Conservation (phyloP, 2,113 vertebrate species). For the Trachemys scripta region DNA sequence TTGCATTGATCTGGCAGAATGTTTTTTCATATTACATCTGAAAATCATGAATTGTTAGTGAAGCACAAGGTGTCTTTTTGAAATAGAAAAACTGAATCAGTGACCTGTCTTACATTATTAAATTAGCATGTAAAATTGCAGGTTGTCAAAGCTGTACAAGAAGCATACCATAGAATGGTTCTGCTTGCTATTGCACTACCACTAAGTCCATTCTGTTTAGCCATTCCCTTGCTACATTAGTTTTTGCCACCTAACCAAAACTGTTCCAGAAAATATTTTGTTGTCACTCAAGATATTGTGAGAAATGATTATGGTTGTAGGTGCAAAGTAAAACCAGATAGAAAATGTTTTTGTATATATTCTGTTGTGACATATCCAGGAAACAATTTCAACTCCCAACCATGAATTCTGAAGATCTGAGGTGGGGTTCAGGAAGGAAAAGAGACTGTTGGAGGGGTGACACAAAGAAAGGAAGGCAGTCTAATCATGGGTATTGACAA, state of each 20-base stretch:
- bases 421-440: background rate
- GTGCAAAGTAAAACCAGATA: constrained; percentile 30
- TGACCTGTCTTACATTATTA: background rate
- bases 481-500: background rate
- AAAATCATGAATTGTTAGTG: background rate
- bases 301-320: constrained; percentile 23
- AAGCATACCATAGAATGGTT: constrained; percentile 8
- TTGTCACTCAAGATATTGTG: constrained; percentile 21
- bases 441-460: background rate
- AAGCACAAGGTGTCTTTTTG: background rate
- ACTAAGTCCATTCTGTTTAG: background rate
- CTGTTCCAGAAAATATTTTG: constrained; percentile 32
- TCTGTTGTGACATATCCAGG: constrained; percentile 33
- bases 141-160: background rate
- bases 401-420: background rate
- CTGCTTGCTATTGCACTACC: background rate
- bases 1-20: background rate
- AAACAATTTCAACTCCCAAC: constrained; percentile 25
- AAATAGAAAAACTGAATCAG: background rate
- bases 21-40: background rate
- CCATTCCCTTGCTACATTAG: background rate
- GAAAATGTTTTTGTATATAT: constrained; percentile 42
- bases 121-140: constrained; percentile 9
- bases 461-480: background rate
- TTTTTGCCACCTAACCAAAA: constrained; percentile 30